Evolutionary conservation across 2,888 invertebrate species (phyloP), one percentile per base, ranked within the genome.

Genomic region (Eupithecia tripunctaria): DNA sequence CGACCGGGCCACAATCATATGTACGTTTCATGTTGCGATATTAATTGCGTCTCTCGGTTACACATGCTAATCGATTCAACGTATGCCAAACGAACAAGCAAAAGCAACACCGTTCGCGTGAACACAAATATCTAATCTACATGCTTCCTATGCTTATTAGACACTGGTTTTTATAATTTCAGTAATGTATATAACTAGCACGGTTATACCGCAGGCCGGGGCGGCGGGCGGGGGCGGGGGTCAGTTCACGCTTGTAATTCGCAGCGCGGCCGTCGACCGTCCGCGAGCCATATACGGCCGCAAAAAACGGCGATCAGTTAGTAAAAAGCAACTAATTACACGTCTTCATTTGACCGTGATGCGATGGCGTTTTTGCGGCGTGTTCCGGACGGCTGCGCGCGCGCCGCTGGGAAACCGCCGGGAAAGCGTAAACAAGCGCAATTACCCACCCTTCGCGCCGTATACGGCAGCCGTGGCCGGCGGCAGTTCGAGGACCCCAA

Each of bases 271-370:
- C 91, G 86, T 89, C 89, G 91, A 88, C 86, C 79, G 81, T 84
- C 84, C 84, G 81, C 81, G 80, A 73, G 82, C 89, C 88, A 83
- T 90, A 88, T 88, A 90, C 83, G 90, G 89, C 73, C 67, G 82
- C 81, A 89, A 91, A 89, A 89, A 87, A 83, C 83, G 80, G 82
- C 88, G 86, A 89, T 89, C 85, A 84, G 81, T 84, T 83, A 71
- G 81, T 75, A 92, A 93, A 92, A 91, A 91, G 84, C 83, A 83
- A 85, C 87, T 91, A 93, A 94, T 93, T 91, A 91, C 92, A 91
- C 81, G 89, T 92, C 92, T 94, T 92, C 94, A 94, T 94, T 94
- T 93, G 91, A 93, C 90, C 94, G 93, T 94, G 92, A 88, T 91
- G 88, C 85, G 84, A 79, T 81, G 84, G 76, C 84, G 90, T 91